Evolutionary conservation across 1,140 invertebrate species (phyloP).

Genomic region (Papilio polyxenes): DNA sequence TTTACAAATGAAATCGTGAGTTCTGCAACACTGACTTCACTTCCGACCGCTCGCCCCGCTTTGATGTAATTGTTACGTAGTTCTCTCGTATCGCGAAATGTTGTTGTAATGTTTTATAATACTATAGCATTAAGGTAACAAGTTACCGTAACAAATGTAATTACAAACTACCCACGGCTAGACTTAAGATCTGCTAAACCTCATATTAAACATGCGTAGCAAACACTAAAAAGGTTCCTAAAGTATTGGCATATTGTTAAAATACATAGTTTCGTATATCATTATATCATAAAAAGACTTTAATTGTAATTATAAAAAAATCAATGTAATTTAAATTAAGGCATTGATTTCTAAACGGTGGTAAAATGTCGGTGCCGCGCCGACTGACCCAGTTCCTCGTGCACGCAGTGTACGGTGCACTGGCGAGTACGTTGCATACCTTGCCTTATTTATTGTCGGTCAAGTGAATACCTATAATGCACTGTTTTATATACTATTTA

Average conservation of each 20-base stretch:
- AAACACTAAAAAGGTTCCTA: too few species aligned
- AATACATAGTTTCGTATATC: too few species aligned
- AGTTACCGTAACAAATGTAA: not conserved
- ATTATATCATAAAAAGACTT: too few species aligned
- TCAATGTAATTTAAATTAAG: not conserved
- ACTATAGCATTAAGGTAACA: slow-evolving; percentile 10
- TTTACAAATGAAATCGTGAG: slow-evolving; percentile 20
- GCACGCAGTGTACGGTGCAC: not conserved
- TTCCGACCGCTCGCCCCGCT: slow-evolving; percentile 8
- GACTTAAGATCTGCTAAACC: not conserved
- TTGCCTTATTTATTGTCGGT: slow-evolving; percentile 19
- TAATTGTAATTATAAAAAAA: not conserved
- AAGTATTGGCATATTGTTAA: not conserved
- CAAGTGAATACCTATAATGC: not conserved
- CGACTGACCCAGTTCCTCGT: slow-evolving; percentile 8
- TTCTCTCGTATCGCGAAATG: not conserved
- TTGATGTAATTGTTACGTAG: slow-evolving; percentile 18
- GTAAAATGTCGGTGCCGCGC: not conserved
- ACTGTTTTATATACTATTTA: not conserved
- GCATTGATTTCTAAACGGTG: slow-evolving; percentile 1
- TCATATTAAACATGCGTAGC: too few species aligned
- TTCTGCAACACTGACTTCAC: slow-evolving; percentile 15
- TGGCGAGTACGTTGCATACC: slow-evolving; percentile 5
- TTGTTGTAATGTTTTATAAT: not conserved
- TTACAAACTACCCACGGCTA: not conserved